These are phyloP conservation scores for Podarcis raffonei DNA, from an alignment of 2,113 vertebrate species.

Conservation along the genomic window DNA sequence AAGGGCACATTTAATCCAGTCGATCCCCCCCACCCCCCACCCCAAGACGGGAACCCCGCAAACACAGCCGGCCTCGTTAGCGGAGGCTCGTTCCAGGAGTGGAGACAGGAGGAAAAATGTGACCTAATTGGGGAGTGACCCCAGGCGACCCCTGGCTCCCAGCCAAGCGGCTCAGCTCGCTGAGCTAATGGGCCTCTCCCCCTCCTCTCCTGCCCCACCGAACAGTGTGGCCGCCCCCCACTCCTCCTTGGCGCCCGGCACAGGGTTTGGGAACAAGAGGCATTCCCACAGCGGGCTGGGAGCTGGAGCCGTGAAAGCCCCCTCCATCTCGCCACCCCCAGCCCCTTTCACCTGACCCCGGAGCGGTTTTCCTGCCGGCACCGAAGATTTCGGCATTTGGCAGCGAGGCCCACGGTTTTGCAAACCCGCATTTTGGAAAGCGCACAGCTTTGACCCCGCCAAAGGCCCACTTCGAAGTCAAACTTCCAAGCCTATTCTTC, in stretches of 20 bases:
- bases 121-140: slow-evolving; percentile 41
- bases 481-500: too few species aligned
- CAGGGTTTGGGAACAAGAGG: background rate
- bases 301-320: too few species aligned
- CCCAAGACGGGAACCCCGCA: background rate
- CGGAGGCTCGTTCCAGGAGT: background rate
- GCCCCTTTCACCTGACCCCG: background rate
- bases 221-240: too few species aligned
- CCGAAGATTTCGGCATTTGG: background rate
- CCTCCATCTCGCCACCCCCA: background rate
- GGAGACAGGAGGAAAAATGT: slow-evolving; percentile 16
- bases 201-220: background rate
- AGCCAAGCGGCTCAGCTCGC: background rate
- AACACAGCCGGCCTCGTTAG: background rate
- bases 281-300: background rate
- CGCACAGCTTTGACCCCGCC: too few species aligned
- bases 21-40: background rate
- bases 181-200: slow-evolving; percentile 7
- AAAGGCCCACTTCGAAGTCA: too few species aligned
- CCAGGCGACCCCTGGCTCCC: slow-evolving; percentile 12
- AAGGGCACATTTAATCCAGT: background rate
- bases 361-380: too few species aligned
- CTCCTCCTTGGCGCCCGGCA: slow-evolving; percentile 11
- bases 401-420: background rate
- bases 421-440: background rate